phyloP scores from a whole-genome alignment of 2,797 vertebrate genomes.

The Garrulus glandarius region DNA sequence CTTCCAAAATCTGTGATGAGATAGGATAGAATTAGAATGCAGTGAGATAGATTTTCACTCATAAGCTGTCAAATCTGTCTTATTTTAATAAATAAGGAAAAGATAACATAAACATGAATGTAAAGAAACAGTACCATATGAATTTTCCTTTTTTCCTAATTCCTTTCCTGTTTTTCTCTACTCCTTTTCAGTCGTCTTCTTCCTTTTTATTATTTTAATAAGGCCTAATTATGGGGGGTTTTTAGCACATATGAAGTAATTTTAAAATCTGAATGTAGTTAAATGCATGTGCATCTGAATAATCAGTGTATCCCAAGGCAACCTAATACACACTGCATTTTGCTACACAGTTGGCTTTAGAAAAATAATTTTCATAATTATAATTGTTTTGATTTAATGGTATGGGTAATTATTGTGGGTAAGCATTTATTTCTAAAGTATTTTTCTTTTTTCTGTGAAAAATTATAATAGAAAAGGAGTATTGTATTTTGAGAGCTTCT shows the following conservation, averaged over 20 bases:
- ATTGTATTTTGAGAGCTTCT: neutral
- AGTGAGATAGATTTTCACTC: neutral
- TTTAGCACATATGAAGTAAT: neutral
- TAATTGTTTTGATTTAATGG: neutral
- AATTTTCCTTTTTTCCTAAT: neutral
- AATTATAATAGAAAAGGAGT: neutral
- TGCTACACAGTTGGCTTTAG: neutral
- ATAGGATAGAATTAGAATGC: neutral
- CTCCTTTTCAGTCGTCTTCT: neutral
- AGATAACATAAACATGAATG: neutral
- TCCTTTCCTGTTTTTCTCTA: neutral
- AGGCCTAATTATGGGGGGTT: neutral
- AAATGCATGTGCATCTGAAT: neutral
- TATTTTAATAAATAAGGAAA: neutral
- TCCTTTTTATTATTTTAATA: neutral
- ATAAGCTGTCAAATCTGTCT: neutral
- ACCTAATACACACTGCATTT: neutral
- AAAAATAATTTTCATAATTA: neutral
- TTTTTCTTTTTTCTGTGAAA: neutral
- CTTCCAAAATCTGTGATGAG: neutral
- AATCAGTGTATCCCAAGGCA: neutral
- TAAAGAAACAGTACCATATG: neutral
- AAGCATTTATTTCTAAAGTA: neutral
- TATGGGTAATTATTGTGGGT: neutral
- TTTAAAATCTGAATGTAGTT: neutral